Evolutionary conservation across 2,888 invertebrate genomes (phyloP), one percentile per base, ranked within the genome.

Genomic region (Megamerina dolium): DNA sequence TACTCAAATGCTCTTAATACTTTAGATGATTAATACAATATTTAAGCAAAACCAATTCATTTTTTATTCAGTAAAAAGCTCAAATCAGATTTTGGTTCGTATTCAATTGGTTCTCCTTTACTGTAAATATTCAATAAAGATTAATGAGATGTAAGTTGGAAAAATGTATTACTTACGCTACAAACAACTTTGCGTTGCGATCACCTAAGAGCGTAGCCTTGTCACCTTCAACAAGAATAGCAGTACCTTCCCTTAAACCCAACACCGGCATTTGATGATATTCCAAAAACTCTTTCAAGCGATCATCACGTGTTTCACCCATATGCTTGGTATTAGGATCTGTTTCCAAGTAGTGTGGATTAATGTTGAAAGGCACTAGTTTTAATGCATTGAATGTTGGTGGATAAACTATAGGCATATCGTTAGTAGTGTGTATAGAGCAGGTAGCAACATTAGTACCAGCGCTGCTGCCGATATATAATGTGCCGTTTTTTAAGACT

Each of bases 351-450:
- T 86, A 90, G 68, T 90, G 90, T 9, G 89, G 87, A 67, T 90
- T 90, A 46, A 89, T 87, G 64, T 89, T 88, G 65, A 88, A 87
- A 4, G 86, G 85, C 12, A 89, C 80, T 41, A 89, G 73, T 27
- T 76, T 75, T 34, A 89, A 73, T 1, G 83, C 87, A 50, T 80
- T 74, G 69, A 88, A 68, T 34, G 60, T 75, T 19, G 85, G 85
- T 30, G 87, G 87, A 64, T 78, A 81, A n/a, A 78, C 78, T 44
- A 90, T 85, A 4, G 89, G 90, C 89, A 90, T 89, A 63, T 90
- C 89, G 74, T 90, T 90, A 35, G 89, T 89, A 4, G 88, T 89
- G 57, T 82, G 77, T 55, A 90, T 89, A 52, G 81, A 84, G 52
- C 74, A 73, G 2, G 89, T 87, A 9, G 87, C 84, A 12, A 89